Evolutionary conservation across 2,113 vertebrate genomes (phyloP), one percentile per base, ranked within the genome.

Genomic region (Ceyx margarethae): DNA sequence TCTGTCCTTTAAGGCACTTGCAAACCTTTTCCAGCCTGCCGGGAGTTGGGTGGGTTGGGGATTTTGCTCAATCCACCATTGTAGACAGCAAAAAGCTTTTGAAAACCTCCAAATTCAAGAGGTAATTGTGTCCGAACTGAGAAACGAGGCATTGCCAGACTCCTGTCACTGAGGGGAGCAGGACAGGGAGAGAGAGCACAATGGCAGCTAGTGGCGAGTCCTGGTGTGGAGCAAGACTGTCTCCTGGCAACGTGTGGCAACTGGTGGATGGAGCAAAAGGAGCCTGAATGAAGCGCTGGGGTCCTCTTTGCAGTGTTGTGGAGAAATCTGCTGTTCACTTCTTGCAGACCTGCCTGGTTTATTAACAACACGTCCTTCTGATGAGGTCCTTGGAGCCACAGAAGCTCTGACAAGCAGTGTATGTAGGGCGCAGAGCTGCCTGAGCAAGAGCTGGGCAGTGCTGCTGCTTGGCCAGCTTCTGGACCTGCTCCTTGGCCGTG

Each of bases 201-300:
- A 94, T 80, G 82, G 91, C 69, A 53, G 68, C 45, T 66, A 66
- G 83, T 17, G 83, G 75, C 5, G 2, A 92, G 80, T 71, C 88
- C 73, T 57, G 17, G 5, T 48, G 68, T 13, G 48, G 78, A 95
- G 75, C 78, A 48, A 82, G 54, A 19, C 90, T 5, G 96, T 96
- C 78, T 94, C 96, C 94, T 84, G 91, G 96, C 96, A 96, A 96
- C 93, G 18, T 12, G 62, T 53, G 73, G 54, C 73, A 58, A 50
- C 11, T 2, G 3, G 60, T 57, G 76, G 68, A 81, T 0, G 0
- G 72, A 69, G 83, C 10, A 3, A 87, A 92, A 91, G 58, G 56
- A 89, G 75, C 21, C 78, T 50, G 51, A 79, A 73, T 37, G 56
- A 89, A 81, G 64, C 0, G 13, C 81, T 67, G 48, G 66, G 60